Evolutionary conservation across 2,113 vertebrate species (phyloP).

Genomic region (Myiopsitta monachus): DNA sequence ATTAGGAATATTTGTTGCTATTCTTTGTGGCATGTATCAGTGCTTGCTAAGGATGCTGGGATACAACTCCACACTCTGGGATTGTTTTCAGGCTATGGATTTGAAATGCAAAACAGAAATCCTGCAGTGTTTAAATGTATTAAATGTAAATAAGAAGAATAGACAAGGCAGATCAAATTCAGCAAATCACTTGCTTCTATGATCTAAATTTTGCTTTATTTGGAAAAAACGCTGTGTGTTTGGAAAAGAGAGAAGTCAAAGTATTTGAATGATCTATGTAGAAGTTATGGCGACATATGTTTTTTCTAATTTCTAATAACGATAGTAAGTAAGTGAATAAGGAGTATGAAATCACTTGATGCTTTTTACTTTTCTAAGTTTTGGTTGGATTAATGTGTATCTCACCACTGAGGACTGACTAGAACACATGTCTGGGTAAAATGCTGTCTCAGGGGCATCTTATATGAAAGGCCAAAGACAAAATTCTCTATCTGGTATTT

Average conservation of each 20-base stretch:
- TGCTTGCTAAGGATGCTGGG: neutral
- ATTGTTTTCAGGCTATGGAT: neutral
- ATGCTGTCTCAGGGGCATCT: neutral
- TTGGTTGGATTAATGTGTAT: neutral
- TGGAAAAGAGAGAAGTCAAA: neutral
- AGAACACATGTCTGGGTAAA: neutral
- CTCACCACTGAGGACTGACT: neutral
- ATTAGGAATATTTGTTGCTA: neutral
- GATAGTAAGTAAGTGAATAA: neutral
- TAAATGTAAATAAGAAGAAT: neutral
- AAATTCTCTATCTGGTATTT: neutral
- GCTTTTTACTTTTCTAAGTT: neutral
- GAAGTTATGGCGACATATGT: neutral
- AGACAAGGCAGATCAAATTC: neutral
- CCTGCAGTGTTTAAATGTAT: neutral
- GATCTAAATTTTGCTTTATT: neutral
- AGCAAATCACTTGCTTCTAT: neutral
- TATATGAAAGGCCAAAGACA: neutral
- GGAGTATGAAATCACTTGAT: rapidly evolving
- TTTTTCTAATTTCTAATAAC: neutral
- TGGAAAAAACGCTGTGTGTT: neutral
- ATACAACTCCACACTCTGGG: neutral
- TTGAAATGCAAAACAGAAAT: neutral
- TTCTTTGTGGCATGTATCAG: neutral
- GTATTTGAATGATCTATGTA: neutral